Conservation (phyloP, 2,113 vertebrate genomes). For the Eubucco bourcierii region DNA sequence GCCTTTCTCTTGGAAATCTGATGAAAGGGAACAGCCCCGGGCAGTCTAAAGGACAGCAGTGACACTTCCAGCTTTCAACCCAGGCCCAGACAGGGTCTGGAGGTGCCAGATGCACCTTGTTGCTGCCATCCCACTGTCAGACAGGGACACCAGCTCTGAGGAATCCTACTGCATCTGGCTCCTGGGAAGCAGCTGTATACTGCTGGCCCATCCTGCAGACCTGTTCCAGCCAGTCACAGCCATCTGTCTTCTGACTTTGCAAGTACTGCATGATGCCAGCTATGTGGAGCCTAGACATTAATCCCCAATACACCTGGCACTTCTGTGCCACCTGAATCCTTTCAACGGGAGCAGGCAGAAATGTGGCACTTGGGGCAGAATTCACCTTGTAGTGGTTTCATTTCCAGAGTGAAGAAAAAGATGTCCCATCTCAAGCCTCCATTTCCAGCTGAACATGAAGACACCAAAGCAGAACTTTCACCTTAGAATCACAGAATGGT, state of each 20-base stretch:
- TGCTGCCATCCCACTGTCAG: neutral
- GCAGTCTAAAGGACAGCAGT: neutral
- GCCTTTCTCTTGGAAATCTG: neutral
- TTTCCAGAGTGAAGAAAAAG: neutral
- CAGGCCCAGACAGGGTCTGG: neutral
- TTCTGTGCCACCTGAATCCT: neutral
- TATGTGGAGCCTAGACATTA: neutral
- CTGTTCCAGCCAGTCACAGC: neutral
- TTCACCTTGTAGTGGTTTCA: neutral
- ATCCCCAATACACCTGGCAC: neutral
- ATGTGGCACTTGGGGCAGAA: neutral
- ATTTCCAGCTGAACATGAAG: neutral
- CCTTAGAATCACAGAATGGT: neutral
- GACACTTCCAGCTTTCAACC: neutral
- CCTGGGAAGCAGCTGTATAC: neutral
- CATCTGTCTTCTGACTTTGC: neutral
- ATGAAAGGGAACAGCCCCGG: neutral
- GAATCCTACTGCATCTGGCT: neutral
- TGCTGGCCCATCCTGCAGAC: neutral
- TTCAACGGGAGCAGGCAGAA: neutral
- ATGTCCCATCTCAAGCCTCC: neutral
- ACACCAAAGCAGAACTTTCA: neutral
- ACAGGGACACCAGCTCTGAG: neutral
- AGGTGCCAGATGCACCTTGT: rapidly evolving
- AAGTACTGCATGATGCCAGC: neutral